phyloP scores from a whole-genome alignment of 2,888 invertebrate genomes.

The Caprella mutica region DNA sequence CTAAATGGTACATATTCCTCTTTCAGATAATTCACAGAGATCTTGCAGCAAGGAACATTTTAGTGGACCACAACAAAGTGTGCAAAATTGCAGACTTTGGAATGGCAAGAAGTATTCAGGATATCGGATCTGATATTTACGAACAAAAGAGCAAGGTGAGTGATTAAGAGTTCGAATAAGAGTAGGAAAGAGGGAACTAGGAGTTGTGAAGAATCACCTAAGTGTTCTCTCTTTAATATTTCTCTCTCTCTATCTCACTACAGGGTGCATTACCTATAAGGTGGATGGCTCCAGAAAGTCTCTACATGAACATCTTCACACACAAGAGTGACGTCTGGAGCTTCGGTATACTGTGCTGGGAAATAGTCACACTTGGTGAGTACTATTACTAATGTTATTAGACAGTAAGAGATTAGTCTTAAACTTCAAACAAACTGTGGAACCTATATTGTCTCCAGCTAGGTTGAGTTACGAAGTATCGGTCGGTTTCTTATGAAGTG shows the following conservation, averaged over 20 bases:
- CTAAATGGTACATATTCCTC: slow-evolving; percentile 7
- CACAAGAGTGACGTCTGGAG: slow-evolving; percentile 78
- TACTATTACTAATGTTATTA: not conserved
- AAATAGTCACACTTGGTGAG: slow-evolving; percentile 66
- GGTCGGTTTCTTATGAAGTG: too few relatives aligned
- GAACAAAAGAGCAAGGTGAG: slow-evolving; percentile 34
- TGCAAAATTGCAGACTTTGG: slow-evolving; percentile 83
- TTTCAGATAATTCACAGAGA: slow-evolving; percentile 72
- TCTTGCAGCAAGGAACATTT: slow-evolving; percentile 67
- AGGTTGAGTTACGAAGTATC: too few relatives aligned
- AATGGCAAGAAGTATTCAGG: slow-evolving; percentile 56
- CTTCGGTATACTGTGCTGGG: slow-evolving; percentile 74
- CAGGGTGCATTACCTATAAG: slow-evolving; percentile 54
- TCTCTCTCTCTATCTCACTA: too few relatives aligned
- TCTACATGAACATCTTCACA: slow-evolving; percentile 65
- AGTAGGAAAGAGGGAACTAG: not conserved
- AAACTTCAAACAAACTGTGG: too few relatives aligned
- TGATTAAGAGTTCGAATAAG: not conserved
- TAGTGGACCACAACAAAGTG: slow-evolving; percentile 71
- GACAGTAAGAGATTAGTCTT: too few relatives aligned
- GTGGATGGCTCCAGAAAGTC: slow-evolving; percentile 78
- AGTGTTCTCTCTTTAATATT: not conserved
- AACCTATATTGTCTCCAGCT: too few relatives aligned
- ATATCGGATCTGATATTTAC: slow-evolving; percentile 34
- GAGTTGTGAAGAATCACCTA: not conserved